phyloP scores from a whole-genome alignment of 2,888 invertebrate species.

The Anoncus sp. region DNA sequence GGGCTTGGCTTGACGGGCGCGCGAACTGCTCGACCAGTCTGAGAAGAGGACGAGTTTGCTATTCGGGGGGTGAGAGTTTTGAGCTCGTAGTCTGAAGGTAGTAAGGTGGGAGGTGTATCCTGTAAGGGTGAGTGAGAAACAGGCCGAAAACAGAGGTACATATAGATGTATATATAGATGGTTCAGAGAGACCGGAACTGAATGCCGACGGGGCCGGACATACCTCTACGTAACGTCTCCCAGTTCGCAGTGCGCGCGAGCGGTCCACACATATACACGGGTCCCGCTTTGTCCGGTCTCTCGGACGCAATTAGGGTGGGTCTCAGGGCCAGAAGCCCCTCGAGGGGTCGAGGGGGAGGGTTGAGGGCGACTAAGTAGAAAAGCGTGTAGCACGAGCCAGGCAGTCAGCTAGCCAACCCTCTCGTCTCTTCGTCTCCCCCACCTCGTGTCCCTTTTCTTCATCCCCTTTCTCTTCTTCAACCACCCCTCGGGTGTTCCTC shows the following conservation, averaged over 20 bases:
- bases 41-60: slow-evolving; percentile 28
- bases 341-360: slow-evolving; percentile 70
- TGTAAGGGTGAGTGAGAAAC: slow-evolving; percentile 57
- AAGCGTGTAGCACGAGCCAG: slow-evolving; percentile 79
- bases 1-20: slow-evolving; percentile 70
- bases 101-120: slow-evolving; percentile 63
- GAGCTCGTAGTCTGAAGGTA: slow-evolving; percentile 43
- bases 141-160: slow-evolving; percentile 50
- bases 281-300: slow-evolving; percentile 82
- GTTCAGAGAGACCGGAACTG: slow-evolving; percentile 74
- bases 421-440: slow-evolving; percentile 30
- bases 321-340: slow-evolving; percentile 77
- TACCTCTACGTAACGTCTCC: slow-evolving; percentile 72
- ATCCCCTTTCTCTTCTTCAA: slow-evolving; percentile 32
- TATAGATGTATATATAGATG: slow-evolving; percentile 21
- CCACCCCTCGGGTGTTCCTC: slow-evolving; percentile 45
- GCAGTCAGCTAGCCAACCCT: slow-evolving; percentile 66
- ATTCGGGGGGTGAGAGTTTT: slow-evolving; percentile 31
- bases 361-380: slow-evolving; percentile 79
- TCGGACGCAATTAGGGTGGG: slow-evolving; percentile 83
- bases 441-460: slow-evolving; percentile 30
- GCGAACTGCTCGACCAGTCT: slow-evolving; percentile 30
- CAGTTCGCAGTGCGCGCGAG: slow-evolving; percentile 3
- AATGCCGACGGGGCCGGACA: slow-evolving; percentile 79
- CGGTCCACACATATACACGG: slow-evolving; percentile 68